Evolutionary conservation across 2,888 invertebrate genomes (phyloP).

Genomic region (Melanostoma mellinum): DNA sequence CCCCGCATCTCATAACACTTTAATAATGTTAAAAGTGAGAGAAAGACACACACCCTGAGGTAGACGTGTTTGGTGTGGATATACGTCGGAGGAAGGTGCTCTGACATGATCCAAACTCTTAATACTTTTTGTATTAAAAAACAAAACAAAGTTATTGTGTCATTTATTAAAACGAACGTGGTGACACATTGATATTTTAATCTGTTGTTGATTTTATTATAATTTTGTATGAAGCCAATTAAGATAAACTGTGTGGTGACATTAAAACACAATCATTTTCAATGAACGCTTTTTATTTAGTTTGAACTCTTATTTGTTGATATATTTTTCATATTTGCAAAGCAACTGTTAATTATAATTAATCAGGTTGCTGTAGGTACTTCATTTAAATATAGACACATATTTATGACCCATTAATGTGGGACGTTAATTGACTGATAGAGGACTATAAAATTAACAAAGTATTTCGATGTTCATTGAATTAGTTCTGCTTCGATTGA

Average conservation of each 20-base stretch:
- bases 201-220: not conserved
- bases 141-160: not conserved
- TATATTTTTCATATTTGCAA: not conserved
- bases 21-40: not conserved
- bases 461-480: not conserved
- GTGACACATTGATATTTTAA: not conserved
- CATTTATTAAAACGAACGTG: not conserved
- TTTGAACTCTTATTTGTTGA: not conserved
- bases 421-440: not conserved
- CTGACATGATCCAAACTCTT: not conserved
- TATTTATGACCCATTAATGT: not conserved
- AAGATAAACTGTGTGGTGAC: not conserved
- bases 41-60: not conserved
- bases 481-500: not conserved
- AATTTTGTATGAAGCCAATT: not conserved
- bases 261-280: not conserved
- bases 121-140: not conserved
- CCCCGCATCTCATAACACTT: slow-evolving; percentile 5
- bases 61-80: no score
- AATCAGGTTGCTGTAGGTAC: not conserved
- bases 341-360: not conserved
- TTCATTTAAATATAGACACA: not conserved
- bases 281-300: not conserved
- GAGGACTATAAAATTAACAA: not conserved
- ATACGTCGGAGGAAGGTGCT: not conserved